phyloP scores from a whole-genome alignment of 2,797 vertebrate species.

The Sebastes aleutianus region DNA sequence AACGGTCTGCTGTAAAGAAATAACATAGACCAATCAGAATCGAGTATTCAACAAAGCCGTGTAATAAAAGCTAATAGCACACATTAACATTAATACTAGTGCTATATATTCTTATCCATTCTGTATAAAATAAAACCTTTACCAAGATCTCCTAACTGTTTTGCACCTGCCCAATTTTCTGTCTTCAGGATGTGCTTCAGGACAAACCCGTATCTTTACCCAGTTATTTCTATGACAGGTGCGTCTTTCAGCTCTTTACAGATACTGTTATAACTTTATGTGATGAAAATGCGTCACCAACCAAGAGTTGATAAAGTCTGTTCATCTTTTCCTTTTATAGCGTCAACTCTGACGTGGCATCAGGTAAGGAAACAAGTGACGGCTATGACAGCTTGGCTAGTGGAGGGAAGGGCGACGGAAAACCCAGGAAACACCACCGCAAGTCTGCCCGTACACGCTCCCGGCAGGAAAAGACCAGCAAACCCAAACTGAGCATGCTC shows the following conservation, averaged over 20 bases:
- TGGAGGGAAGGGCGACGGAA: constrained; percentile 89
- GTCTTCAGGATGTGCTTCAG: constrained; percentile 69
- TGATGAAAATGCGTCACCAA: background rate
- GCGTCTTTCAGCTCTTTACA: background rate
- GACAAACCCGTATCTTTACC: constrained; percentile 73
- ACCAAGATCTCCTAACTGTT: background rate
- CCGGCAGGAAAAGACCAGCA: constrained; percentile 92
- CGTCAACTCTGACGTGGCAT: constrained; percentile 89
- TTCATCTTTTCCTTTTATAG: constrained; percentile 53
- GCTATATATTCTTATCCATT: background rate
- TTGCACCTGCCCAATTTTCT: constrained; percentile 13
- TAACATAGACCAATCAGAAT: no score
- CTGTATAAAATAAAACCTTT: background rate
- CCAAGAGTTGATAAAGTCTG: background rate
- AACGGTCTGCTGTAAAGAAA: no score
- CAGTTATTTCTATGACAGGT: constrained; percentile 81
- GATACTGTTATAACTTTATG: background rate
- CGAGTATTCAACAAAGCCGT: no score
- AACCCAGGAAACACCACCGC: constrained; percentile 91
- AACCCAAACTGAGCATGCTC: constrained; percentile 95
- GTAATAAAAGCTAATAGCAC: background rate
- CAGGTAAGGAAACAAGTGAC: constrained; percentile 94
- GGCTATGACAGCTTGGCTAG: constrained; percentile 88
- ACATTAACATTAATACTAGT: background rate
- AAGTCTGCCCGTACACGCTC: constrained; percentile 93